Conservation (phyloP, 2,113 vertebrate genomes). For the Mystacornis crossleyi region DNA sequence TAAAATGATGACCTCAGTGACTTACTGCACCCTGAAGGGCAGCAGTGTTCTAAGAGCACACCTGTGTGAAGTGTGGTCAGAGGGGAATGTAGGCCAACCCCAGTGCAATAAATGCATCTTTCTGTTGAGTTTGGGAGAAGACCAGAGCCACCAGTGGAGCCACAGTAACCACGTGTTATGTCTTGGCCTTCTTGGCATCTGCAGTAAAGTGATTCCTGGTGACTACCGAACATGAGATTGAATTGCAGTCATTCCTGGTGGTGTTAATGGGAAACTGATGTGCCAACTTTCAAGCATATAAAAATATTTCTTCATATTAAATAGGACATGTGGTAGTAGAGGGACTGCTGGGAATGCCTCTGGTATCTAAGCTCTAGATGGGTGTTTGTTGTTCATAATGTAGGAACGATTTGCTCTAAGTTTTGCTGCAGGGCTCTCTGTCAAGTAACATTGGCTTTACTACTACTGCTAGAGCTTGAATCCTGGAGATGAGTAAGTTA, state of each 20-base stretch:
- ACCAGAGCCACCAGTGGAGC: neutral
- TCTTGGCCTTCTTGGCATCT: neutral
- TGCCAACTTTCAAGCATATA: neutral
- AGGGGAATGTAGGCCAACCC: neutral
- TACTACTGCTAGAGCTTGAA: neutral
- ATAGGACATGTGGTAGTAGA: neutral
- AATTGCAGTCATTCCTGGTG: neutral
- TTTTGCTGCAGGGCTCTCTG: neutral
- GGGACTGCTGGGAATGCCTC: neutral
- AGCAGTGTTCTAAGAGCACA: neutral
- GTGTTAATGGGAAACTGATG: neutral
- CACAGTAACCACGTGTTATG: neutral
- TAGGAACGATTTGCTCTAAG: neutral
- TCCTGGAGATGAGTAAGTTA: neutral
- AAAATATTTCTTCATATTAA: neutral
- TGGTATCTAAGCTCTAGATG: neutral
- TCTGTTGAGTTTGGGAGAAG: neutral
- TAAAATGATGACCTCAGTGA: neutral
- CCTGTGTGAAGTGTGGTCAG: neutral
- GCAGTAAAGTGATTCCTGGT: neutral
- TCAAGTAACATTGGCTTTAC: neutral
- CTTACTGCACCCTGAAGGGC: neutral
- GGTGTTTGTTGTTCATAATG: neutral
- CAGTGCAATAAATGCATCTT: neutral
- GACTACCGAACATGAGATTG: neutral